Conservation (phyloP, 2,888 invertebrate species). For the Acleris sparsana region DNA sequence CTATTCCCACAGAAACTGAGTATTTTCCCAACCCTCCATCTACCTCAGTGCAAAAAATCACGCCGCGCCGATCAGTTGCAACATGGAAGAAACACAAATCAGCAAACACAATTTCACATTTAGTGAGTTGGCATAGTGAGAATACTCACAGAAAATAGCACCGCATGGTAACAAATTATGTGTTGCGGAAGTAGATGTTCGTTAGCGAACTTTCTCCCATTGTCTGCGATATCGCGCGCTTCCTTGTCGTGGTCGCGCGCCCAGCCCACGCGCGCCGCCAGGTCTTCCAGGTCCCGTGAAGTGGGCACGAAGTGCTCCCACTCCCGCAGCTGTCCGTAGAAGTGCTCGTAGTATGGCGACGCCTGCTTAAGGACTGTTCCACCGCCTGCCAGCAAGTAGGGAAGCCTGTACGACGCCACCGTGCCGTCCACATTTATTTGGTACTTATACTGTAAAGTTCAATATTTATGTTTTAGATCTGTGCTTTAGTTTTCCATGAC, state of each 20-base stretch:
- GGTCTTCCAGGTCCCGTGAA: slow-evolving; percentile 90
- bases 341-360: slow-evolving; percentile 97
- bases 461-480: slow-evolving; percentile 2
- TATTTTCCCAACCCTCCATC: too few species aligned
- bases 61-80: too few species aligned
- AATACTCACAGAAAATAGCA: slow-evolving; percentile 63
- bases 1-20: too few species aligned
- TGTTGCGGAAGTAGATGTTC: slow-evolving; percentile 92
- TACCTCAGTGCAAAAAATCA: too few species aligned
- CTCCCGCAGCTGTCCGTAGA: slow-evolving; percentile 90
- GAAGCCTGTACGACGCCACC: slow-evolving; percentile 97
- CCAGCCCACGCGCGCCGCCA: slow-evolving; percentile 91
- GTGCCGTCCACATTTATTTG: slow-evolving; percentile 97
- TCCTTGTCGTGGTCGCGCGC: slow-evolving; percentile 88
- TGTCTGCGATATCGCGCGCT: slow-evolving; percentile 86
- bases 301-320: slow-evolving; percentile 93
- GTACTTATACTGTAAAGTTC: slow-evolving; percentile 92
- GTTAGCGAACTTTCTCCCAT: slow-evolving; percentile 88
- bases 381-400: slow-evolving; percentile 94
- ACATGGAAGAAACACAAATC: too few species aligned
- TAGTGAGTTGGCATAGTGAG: not conserved
- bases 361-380: slow-evolving; percentile 95
- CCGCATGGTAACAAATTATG: slow-evolving; percentile 94
- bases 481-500: too few species aligned
- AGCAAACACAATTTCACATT: too few species aligned